Percentiles rank a stretch among this genome's conserved stretches.
phyloP scores from a whole-genome alignment of 2,888 invertebrate species.

The Portevinia maculata region DNA sequence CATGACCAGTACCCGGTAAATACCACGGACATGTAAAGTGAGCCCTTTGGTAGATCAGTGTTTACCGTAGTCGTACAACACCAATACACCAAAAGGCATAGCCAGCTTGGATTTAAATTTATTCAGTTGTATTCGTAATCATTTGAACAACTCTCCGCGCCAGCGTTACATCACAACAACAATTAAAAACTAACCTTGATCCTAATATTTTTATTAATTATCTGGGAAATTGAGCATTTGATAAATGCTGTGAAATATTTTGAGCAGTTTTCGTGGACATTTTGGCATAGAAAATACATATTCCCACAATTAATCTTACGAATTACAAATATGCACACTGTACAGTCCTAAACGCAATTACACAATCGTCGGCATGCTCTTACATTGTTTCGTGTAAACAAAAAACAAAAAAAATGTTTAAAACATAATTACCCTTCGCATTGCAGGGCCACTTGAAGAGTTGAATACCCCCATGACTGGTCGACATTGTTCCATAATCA shows the following conservation, averaged over 20 bases:
- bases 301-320: slow-evolving; percentile 28
- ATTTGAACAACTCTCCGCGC: background rate
- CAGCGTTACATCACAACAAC: background rate
- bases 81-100: no score
- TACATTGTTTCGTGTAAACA: slow-evolving; percentile 6
- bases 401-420: slow-evolving; percentile 3
- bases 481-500: slow-evolving; percentile 67
- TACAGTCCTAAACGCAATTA: slow-evolving; percentile 20
- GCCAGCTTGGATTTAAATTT: no score
- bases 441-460: slow-evolving; percentile 40
- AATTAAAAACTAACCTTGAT: slow-evolving; percentile 25
- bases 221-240: slow-evolving; percentile 13
- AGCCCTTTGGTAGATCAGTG: no score
- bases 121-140: no score
- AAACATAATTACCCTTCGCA: slow-evolving; percentile 37
- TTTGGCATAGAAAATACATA: slow-evolving; percentile 2
- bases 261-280: slow-evolving; percentile 43
- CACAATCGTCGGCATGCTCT: slow-evolving; percentile 32
- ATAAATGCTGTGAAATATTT: slow-evolving; percentile 5
- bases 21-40: no score
- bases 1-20: no score
- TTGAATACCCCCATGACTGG: slow-evolving; percentile 54
- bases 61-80: no score
- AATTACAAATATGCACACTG: slow-evolving; percentile 39
- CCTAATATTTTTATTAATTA: slow-evolving; percentile 22